A percentile compares a stretch with the other conserved stretches of the same genome.
Conservation (phyloP, 2,888 invertebrate genomes). For the Rhingia campestris region DNA sequence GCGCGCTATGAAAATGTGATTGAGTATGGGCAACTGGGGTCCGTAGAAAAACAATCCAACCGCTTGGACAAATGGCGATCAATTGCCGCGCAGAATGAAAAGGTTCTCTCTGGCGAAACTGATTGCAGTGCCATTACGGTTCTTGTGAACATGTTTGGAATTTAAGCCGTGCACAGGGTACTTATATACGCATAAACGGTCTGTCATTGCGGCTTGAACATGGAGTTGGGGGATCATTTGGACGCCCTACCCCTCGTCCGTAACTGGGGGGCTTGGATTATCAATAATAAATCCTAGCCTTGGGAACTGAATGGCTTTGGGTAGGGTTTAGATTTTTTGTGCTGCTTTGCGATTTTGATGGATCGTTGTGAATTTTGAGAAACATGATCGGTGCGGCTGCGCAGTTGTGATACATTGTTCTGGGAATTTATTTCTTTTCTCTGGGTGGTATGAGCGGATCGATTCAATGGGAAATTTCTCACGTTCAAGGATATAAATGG, state of each 20-base stretch:
- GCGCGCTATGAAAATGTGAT: constrained; percentile 40
- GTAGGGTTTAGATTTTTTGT: not conserved
- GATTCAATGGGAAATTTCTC: constrained; percentile 31
- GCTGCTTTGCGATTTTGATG: constrained; percentile 52
- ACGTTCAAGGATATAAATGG: constrained; percentile 51
- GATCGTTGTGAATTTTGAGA: constrained; percentile 28
- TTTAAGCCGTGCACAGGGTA: constrained; percentile 17
- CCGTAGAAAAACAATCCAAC: not conserved
- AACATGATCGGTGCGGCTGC: constrained; percentile 13
- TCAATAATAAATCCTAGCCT: constrained; percentile 63
- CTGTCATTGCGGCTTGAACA: constrained; percentile 11
- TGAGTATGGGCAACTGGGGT: constrained; percentile 18
- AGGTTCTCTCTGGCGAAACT: constrained; percentile 38
- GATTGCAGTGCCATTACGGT: constrained; percentile 52
- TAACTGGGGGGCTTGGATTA: constrained; percentile 5
- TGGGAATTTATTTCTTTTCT: constrained; percentile 32
- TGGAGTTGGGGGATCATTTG: constrained; percentile 38
- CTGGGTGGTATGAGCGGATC: not conserved
- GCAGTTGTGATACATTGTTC: constrained; percentile 17
- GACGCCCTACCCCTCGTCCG: not conserved
- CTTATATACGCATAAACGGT: constrained; percentile 25
- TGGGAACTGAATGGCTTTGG: constrained; percentile 12
- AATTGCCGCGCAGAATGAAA: constrained; percentile 41
- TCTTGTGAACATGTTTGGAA: constrained; percentile 51
- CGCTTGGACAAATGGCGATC: constrained; percentile 57